Conservation (phyloP, 2,888 invertebrate species). For the Agriopis marginaria region DNA sequence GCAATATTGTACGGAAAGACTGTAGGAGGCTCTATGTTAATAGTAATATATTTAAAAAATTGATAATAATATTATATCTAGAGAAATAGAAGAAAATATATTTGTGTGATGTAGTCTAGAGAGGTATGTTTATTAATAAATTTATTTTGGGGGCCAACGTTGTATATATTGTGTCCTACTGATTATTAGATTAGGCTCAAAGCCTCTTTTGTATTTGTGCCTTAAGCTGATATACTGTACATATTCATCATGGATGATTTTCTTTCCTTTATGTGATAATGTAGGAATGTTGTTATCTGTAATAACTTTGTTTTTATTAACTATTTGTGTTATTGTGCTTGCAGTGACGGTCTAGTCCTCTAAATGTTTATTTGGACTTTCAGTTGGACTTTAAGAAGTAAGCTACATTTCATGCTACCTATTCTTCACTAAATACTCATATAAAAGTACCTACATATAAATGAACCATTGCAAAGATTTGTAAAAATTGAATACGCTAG, state of each 20-base stretch:
- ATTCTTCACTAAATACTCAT: constrained; percentile 63
- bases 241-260: constrained; percentile 80
- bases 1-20: constrained; percentile 75
- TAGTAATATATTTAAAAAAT: constrained; percentile 56
- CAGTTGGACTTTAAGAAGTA: constrained; percentile 53
- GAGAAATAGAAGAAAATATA: constrained; percentile 46
- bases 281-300: constrained; percentile 40
- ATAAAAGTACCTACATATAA: constrained; percentile 39
- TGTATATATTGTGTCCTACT: constrained; percentile 67
- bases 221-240: constrained; percentile 69
- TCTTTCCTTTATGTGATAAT: constrained; percentile 71
- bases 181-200: constrained; percentile 65
- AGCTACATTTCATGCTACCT: constrained; percentile 35
- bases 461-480: constrained; percentile 55
- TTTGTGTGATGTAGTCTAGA: constrained; percentile 51
- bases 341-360: constrained; percentile 71
- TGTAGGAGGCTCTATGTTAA: constrained; percentile 71
- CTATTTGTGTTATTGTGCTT: constrained; percentile 53
- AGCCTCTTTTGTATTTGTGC: constrained; percentile 77
- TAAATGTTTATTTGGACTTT: too few species aligned
- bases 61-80: constrained; percentile 26
- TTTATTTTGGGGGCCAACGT: constrained; percentile 77
- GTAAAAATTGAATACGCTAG: constrained; percentile 75
- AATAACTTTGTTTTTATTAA: constrained; percentile 61
- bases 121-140: constrained; percentile 38